Evolutionary conservation across 2,888 invertebrate species (phyloP), one percentile per base, ranked within the genome.

Genomic region (Timandra comae): DNA sequence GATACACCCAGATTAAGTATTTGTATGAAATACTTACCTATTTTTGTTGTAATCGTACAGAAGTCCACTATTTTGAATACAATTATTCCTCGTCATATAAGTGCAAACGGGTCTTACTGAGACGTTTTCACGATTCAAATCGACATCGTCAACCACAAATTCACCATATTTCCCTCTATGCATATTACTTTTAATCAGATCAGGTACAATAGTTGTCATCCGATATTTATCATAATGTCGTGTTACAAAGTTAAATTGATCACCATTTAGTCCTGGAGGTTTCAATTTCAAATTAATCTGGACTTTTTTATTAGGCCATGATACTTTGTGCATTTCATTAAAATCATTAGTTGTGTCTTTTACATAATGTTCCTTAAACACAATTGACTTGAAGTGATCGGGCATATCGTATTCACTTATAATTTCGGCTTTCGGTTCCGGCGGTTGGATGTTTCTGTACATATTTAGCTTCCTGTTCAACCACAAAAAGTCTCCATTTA

Each of bases 401-500:
- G 80, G 82, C 3, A 74, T 79, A 35, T 77, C 80, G 11, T 68
- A 70, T 34, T 71, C 70, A 38, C 56, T 63, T 12, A 74, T 43
- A 21, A 68, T 58, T 35, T 82, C 82, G 40, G 74, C 68, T 40
- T 49, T 53, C 0, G 76, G 76, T 3, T 53, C 49, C 1, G 63
- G 48, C 1, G 72, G 62, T 29, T 53, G 52, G 3, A 56, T 46
- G 3, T 61, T 57, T 24, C 63, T 57, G 5, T 70, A 40, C 25
- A 61, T 54, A 7, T 67, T 50, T 12, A 80, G 41, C 43, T 78
- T 70, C 19, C 71, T 55, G 35, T 78, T 68, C 8, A 81, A 40
- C 82, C 82, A 81, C 84, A 81, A 79, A 51, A 84, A 84, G 45
- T 76, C 72, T 20, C 82, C 82, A 31, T 74, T 68, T 11, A 78